Base-by-base conservation (phyloP, 2,888 invertebrate species). In the Torymus auratus region DNA sequence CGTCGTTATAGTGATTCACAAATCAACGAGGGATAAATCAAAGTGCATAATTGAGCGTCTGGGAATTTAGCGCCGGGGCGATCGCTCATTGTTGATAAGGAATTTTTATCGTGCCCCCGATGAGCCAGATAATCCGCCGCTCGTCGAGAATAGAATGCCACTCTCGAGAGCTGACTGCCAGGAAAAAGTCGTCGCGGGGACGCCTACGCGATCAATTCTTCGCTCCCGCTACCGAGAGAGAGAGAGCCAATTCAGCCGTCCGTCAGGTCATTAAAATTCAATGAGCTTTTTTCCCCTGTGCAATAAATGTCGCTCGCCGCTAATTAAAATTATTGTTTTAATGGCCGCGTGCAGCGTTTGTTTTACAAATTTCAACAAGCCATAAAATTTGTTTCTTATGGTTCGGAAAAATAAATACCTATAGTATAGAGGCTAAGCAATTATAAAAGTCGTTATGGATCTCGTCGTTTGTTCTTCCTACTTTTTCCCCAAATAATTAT, bases 181-280 rank as follows among this genome's bases (percentile, higher is more conserved):
- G 64, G 67, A 76, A 81, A 77, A 81, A 77, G 68, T 56, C 56
- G 53, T 14, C 28, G 28, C 28, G 28, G 7, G 28, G 50, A 72
- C 80, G 68, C 80, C 80, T 81, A 77, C 80, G 76, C 80, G 76
- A 81, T 77, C 72, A 69, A 81, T 81, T 77, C 68, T 77, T 72
- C 67, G 75, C n/a, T 64, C 23, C 52, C 64, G 68, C 78, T 67
- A 72, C 62, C 52, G 69, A 23, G 28, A 52, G 7, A 50, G 69
- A 20, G 28, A 23, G 7, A 55, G 17, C 53, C 53, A 70, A 74
- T 74, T 70, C 41, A 65, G 52, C 28, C 60, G 13, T 53, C 69
- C 53, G 62, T 28, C 28, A 28, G 15, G 52, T 50, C 58, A 80
- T 80, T 80, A 71, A 68, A 79, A 80, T 80, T 74, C 60, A 74